Evolutionary conservation across 2,888 invertebrate genomes (phyloP), one percentile per base, ranked within the genome.

Genomic region (Aspidiotus destructor): DNA sequence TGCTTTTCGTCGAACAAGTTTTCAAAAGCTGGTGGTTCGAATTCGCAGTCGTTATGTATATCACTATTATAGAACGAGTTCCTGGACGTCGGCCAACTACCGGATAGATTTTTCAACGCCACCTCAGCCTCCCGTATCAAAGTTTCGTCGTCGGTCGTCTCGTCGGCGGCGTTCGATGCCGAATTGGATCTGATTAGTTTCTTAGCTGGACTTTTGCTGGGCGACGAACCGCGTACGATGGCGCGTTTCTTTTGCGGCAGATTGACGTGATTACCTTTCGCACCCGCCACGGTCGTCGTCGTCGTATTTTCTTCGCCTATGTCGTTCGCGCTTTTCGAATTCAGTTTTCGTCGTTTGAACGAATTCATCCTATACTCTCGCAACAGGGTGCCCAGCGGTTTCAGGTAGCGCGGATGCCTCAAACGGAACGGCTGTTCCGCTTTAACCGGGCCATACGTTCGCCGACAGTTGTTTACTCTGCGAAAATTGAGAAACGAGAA

Each of bases 91-190:
- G 86, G 85, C 88, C 91, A 91, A 76, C 87, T 89, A 15, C 72
- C 72, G 0, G 92, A 90, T n/a, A 93, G 79, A 73, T 88, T 88
- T 77, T 89, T 89, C 42, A 93, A 78, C 0, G 92, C 92, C 1
- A 89, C 89, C 76, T 92, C 92, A 3, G 93, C 92, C 77, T 93
- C 92, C 63, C 89, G 82, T 71, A 93, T 89, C 68, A 91, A 81
- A 0, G 86, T 87, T 76, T 92, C 92, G 75, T 91, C 88, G 74
- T 89, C 89, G 73, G 86, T 86, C 55, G 79, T 79, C 65, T 79
- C 79, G 41, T 79, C 71, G 16, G 64, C 69, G 60, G 44, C 53
- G 41, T 62, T 63, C 57, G 54, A 57, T 62, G 54, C n/a, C 68
- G 60, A 60, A 52, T 70, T 70, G 40, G 71, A 70, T 48, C 72